Evolutionary conservation across 2,888 invertebrate species (phyloP), one percentile per base, ranked within the genome.

Genomic region (Acleris laterana): DNA sequence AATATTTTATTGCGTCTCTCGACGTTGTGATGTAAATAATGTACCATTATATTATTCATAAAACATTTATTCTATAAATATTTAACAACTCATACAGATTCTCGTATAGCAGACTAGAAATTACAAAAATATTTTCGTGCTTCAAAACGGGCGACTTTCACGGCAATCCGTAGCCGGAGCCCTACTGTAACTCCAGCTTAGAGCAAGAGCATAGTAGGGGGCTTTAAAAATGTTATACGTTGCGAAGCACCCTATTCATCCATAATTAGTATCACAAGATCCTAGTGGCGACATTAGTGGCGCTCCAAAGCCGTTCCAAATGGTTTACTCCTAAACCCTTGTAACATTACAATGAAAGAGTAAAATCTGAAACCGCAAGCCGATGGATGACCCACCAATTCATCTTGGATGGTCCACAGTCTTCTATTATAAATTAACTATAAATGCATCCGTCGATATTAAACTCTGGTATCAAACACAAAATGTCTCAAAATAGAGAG

Each of bases 71-170:
- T 72, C 22, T 69, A 75, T 78, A 76, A 74, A 75, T 73, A 76
- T 73, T 59, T 59, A 71, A 70, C 66, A 59, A 68, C 70, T 72
- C 65, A 70, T 72, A 77, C 73, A 78, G 78, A 79, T 78, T 79
- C 78, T 71, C 71, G 72, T 53, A 61, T 72, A 68, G 42, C 73
- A 77, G 78, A 79, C 78, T 79, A 79, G 78, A 79, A 74, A 75
- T 22, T 48, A 57, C 57, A 66, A 52, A 58, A 66, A 61, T 61
- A 50, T 65, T 65, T 50, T 20, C 42, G 28, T 22, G 38, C 38
- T 38, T 38, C 38, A 38, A 38, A 38, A 38, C 38, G 38, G 38
- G 11, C 1, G 4, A 38, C 38, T 38, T 13, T 38, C 38, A 13
- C 38, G 0, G 38, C 13, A 38, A 38, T 38, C 4, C 13, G 38